Evolutionary conservation across 1,140 invertebrate genomes (phyloP), one percentile per base, ranked within the genome.

Genomic region (Caenorhabditis inopinata): DNA sequence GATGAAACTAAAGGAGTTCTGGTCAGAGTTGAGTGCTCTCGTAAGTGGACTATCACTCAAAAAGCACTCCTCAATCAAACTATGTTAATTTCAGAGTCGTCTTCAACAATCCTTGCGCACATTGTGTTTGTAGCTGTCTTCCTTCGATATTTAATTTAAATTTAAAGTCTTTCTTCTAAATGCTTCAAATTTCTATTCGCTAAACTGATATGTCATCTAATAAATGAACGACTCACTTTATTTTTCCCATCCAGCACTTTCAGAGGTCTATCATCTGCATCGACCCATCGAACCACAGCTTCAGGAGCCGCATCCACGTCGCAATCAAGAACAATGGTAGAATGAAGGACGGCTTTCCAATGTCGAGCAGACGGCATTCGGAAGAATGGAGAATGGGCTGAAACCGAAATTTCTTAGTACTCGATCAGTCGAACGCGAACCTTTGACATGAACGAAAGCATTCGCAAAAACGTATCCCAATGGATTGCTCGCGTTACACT

Each of bases 401-500:
- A 51, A 84, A 46, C 21, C 16, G n/a, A 45, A 21, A 27, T 5
- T 38, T 78, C 4, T 12, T 12, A 6, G 21, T 18, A 1, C 16
- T 45, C 14, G 25, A 46, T 6, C 6, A 45, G 14, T 29, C 46
- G 62, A 35, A 16, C 58, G 88, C 90, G 89, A 89, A 93, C 93
- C 93, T 83, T 96, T 90, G 7, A 99, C 96, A 90, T 99, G 99
- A 6, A 99, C 92, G 87, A 95, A 98, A 48, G 97, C 94, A 91
- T 99, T 96, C 87, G 95, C 95, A 90, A 96, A 99, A 14, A 97
- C 94, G 89, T 98, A 99, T 35, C 97, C 97, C 83, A 95, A 91
- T n/a, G 93, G 93, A 89, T 98, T 99, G 79, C 96, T 97, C 0
- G 96, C 96, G 90, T 99, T 99, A 90, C 97, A 99, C 58, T 97